Evolutionary conservation across 1,140 invertebrate genomes (phyloP).

Genomic region (Drosophila triauraria): DNA sequence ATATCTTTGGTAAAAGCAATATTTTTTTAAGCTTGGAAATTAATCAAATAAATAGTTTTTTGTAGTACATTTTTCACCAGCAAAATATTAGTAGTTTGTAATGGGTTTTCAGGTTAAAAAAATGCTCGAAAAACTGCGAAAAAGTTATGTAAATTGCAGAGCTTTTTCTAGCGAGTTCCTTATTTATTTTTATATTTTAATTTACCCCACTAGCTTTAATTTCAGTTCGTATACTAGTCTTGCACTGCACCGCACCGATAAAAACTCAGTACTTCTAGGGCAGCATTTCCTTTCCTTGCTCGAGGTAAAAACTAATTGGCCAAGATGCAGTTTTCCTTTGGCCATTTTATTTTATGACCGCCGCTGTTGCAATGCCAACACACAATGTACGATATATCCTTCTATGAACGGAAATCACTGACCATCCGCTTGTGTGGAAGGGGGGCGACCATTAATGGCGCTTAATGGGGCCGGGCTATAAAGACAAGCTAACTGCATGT

Average conservation of each 20-base stretch:
- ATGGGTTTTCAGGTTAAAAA: no score
- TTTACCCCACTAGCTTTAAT: neutral
- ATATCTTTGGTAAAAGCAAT: neutral
- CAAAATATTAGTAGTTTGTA: no score
- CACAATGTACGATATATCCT: conserved; percentile 45
- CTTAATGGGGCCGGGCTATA: conserved; percentile 67
- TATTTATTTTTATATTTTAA: no score
- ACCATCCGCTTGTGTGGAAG: conserved; percentile 28
- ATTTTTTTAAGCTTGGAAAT: neutral
- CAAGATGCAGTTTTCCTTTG: conserved; percentile 15
- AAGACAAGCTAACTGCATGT: conserved; percentile 67
- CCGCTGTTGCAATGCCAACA: conserved; percentile 26
- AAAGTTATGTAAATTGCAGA: no score
- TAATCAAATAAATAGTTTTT: neutral
- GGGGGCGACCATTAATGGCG: conserved; percentile 63
- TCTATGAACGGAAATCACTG: conserved; percentile 55
- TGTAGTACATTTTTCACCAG: no score
- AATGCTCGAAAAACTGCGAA: no score
- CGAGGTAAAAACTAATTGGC: conserved; percentile 65
- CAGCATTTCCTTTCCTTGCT: conserved; percentile 3
- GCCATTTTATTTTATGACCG: conserved; percentile 41
- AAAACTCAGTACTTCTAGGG: neutral
- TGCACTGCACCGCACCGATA: neutral
- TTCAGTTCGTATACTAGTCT: neutral
- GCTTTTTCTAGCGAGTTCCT: no score